A percentile compares a stretch with the other conserved stretches of the same genome.
phyloP scores from a whole-genome alignment of 2,113 vertebrate species.

The Aldabrachelys gigantea region DNA sequence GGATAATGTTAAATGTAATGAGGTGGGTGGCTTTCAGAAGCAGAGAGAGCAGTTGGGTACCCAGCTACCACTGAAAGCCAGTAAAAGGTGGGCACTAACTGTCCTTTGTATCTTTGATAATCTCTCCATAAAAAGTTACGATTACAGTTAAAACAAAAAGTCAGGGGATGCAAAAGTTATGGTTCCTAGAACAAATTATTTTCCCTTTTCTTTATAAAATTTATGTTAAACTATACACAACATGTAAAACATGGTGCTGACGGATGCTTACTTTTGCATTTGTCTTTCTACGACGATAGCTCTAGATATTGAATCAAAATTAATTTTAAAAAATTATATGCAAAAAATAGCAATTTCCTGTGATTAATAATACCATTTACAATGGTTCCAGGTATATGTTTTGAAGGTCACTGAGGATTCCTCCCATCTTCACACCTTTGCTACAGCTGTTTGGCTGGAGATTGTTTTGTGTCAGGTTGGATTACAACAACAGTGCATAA shows the following conservation, averaged over 20 bases:
- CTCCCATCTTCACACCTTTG: background rate
- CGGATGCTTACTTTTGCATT: background rate
- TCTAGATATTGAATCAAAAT: rapidly evolving
- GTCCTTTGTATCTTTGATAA: background rate
- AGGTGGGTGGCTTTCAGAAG: background rate
- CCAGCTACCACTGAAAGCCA: background rate
- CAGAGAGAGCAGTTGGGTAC: background rate
- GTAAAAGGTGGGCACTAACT: background rate
- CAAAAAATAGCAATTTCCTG: background rate
- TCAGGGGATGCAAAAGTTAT: background rate
- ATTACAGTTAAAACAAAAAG: background rate
- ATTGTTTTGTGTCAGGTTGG: background rate
- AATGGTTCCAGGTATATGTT: background rate
- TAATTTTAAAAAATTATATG: background rate
- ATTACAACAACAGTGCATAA: background rate
- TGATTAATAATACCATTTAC: background rate
- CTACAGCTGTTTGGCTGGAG: background rate
- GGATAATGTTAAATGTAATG: background rate
- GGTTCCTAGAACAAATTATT: background rate
- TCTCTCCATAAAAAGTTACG: background rate
- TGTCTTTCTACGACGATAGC: background rate
- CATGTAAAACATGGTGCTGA: background rate
- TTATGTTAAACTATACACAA: background rate
- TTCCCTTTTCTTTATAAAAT: background rate
- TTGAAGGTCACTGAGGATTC: background rate